Evolutionary conservation across 1,140 invertebrate genomes (phyloP).

Genomic region (Eupeodes corollae): DNA sequence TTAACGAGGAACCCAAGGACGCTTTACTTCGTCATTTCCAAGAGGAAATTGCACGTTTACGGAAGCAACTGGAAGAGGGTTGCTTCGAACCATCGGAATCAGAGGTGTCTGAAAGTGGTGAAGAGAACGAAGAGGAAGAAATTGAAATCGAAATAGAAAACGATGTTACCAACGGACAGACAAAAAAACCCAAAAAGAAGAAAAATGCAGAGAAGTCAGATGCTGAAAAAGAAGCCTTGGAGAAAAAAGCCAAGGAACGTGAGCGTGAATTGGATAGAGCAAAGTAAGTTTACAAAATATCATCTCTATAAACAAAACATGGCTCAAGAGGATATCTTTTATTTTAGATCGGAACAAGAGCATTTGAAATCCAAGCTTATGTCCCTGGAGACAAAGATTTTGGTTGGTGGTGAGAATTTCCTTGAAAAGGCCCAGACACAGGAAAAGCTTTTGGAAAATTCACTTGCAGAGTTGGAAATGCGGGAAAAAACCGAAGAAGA

Average conservation of each 20-base stretch:
- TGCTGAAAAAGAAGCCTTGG: conserved; percentile 50
- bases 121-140: conserved; percentile 25
- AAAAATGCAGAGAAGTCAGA: conserved; percentile 43
- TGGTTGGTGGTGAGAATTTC: conserved; percentile 96
- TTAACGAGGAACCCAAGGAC: conserved; percentile 98
- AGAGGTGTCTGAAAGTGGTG: conserved; percentile 17
- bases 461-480: conserved; percentile 79
- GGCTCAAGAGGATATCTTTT: not conserved
- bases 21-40: conserved; percentile 91
- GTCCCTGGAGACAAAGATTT: conserved; percentile 87
- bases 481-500: conserved; percentile 71
- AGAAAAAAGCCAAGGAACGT: conserved; percentile 45
- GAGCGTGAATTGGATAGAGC: conserved; percentile 45
- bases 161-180: conserved; percentile 38
- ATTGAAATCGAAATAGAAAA: conserved; percentile 36
- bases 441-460: conserved; percentile 78
- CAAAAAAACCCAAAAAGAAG: conserved; percentile 43
- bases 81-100: conserved; percentile 28
- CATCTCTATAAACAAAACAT: not conserved
- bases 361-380: conserved; percentile 76
- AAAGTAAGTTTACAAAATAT: conserved; percentile 32
- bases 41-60: conserved; percentile 87
- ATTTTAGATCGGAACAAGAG: conserved; percentile 44
- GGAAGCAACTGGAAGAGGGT: conserved; percentile 65
- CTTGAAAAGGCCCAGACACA: conserved; percentile 95